A percentile compares a stretch with the other conserved stretches of the same genome.
Conservation (phyloP, 1,140 invertebrate genomes). For the Argopecten irradians region DNA sequence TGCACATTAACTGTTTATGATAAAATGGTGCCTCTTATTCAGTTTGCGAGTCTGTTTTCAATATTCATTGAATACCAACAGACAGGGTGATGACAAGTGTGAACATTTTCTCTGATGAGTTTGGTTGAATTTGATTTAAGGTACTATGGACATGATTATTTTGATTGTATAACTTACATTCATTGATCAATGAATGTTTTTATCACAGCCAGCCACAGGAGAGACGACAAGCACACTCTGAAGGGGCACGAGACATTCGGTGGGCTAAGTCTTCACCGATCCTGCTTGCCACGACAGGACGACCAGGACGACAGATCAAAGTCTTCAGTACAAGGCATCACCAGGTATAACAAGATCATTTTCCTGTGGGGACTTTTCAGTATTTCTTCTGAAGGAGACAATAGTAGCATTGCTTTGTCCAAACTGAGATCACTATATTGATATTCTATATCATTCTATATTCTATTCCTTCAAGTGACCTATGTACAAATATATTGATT, state of each 20-base stretch:
- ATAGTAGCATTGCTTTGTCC: neutral
- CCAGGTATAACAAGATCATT: too few relatives aligned
- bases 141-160: neutral
- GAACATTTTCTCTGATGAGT: neutral
- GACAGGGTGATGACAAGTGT: too few relatives aligned
- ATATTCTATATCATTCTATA: too few relatives aligned
- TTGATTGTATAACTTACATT: neutral
- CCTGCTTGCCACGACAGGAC: conserved; percentile 70
- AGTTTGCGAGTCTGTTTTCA: too few relatives aligned
- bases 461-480: too few relatives aligned
- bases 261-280: conserved; percentile 71
- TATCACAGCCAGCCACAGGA: conserved; percentile 70
- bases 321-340: conserved; percentile 73
- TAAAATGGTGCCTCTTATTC: too few relatives aligned
- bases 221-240: conserved; percentile 69
- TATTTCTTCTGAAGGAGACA: neutral
- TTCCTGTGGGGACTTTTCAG: conserved; percentile 31
- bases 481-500: too few relatives aligned
- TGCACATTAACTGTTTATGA: too few relatives aligned
- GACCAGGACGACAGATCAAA: conserved; percentile 72
- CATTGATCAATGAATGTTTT: neutral
- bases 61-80: too few relatives aligned
- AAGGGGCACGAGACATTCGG: conserved; percentile 64
- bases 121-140: neutral
- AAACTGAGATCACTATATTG: too few relatives aligned